These are phyloP conservation scores for Thecocarcelia acutangulata DNA, from an alignment of 2,888 invertebrate species.

Conservation along the genomic window DNA sequence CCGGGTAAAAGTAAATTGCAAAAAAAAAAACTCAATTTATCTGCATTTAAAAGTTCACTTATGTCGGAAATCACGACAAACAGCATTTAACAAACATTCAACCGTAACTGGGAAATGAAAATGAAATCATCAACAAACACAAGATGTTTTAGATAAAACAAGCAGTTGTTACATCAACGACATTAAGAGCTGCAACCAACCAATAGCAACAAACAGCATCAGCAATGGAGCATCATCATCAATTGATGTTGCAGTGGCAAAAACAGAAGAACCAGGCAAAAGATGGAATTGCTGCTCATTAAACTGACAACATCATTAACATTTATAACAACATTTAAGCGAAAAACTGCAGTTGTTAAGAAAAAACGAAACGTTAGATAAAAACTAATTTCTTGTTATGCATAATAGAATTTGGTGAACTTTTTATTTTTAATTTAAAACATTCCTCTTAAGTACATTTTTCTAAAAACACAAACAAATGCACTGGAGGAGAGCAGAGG, in stretches of 20 bases:
- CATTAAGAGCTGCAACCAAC: slow-evolving; percentile 19
- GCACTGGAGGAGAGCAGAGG: too few relatives aligned
- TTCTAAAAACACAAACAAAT: too few relatives aligned
- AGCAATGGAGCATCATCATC: slow-evolving; percentile 14
- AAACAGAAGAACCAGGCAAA: slow-evolving; percentile 41
- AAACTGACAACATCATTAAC: slow-evolving; percentile 69
- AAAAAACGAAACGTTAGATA: neutral
- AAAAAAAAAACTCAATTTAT: slow-evolving; percentile 55
- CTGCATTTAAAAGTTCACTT: slow-evolving; percentile 65
- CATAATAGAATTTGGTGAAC: slow-evolving; percentile 9
- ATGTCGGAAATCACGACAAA: slow-evolving; percentile 67
- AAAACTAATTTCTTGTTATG: neutral
- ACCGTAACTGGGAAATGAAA: neutral
- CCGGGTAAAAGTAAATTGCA: neutral
- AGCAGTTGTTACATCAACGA: slow-evolving; percentile 34
- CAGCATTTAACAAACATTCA: slow-evolving; percentile 49
- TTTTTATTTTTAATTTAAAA: neutral
- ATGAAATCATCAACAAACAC: slow-evolving; percentile 20
- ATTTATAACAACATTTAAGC: slow-evolving; percentile 63
- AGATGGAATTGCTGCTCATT: slow-evolving; percentile 63
- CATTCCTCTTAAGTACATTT: too few relatives aligned
- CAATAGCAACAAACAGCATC: slow-evolving; percentile 34
- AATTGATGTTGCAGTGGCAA: slow-evolving; percentile 22
- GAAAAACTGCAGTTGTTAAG: slow-evolving; percentile 29
- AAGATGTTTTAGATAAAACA: slow-evolving; percentile 51